Evolutionary conservation across 2,797 vertebrate species (phyloP).

Genomic region (Margarornis squamiger): DNA sequence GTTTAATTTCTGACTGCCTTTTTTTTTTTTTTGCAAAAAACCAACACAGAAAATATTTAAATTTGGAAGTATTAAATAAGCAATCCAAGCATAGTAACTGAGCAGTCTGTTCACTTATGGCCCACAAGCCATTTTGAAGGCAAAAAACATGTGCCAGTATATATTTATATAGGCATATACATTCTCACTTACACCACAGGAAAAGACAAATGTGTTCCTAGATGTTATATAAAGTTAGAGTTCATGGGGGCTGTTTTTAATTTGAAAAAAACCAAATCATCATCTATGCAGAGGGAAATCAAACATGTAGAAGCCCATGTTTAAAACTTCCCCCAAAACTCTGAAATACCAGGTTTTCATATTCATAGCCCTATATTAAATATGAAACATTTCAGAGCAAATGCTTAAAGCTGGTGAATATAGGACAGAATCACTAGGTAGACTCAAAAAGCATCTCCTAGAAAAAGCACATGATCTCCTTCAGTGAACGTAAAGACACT

Average conservation of each 20-base stretch:
- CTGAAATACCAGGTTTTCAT: not conserved
- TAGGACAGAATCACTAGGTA: not conserved
- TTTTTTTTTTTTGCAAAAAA: not conserved
- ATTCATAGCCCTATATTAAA: not conserved
- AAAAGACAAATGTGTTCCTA: conserved; percentile 44
- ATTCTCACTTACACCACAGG: conserved; percentile 24
- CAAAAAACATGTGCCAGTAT: conserved; percentile 37
- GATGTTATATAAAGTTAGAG: conserved; percentile 43
- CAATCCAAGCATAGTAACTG: conserved; percentile 32
- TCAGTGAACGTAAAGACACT: not conserved
- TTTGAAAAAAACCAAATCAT: not conserved
- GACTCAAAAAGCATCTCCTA: not conserved
- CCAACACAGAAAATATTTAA: conserved; percentile 33
- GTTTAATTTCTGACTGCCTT: not conserved
- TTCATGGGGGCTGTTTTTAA: conserved; percentile 12
- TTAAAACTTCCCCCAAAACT: not conserved
- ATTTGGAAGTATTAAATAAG: conserved; percentile 52
- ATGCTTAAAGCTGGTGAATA: not conserved
- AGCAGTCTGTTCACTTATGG: conserved; percentile 43
- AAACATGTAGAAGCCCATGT: not conserved
- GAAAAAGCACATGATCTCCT: not conserved
- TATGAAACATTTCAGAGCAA: not conserved
- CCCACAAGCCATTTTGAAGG: conserved; percentile 38
- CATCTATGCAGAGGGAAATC: not conserved
- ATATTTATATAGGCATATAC: conserved; percentile 42